Evolutionary conservation across 2,888 invertebrate species (phyloP).

Genomic region (Pocota personata): DNA sequence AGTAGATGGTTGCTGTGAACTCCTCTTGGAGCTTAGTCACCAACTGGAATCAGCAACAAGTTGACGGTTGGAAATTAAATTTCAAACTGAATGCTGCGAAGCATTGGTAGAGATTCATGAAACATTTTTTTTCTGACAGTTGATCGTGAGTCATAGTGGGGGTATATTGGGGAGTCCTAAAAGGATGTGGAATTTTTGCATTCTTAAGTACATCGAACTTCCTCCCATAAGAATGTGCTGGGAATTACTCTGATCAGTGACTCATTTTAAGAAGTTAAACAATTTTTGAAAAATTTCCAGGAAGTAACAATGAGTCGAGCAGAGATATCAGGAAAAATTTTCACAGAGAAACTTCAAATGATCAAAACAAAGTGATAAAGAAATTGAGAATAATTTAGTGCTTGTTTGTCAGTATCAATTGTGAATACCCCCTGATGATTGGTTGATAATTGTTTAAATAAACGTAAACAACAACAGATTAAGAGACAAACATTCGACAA

Average conservation of each 20-base stretch:
- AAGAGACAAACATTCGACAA: neutral
- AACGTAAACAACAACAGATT: neutral
- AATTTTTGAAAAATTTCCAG: conserved; percentile 39
- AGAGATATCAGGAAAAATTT: neutral
- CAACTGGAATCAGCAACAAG: conserved; percentile 69
- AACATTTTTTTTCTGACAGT: neutral
- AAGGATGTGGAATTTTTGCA: neutral
- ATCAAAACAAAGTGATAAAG: conserved; percentile 22
- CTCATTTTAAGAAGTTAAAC: conserved; percentile 7
- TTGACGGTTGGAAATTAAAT: conserved; percentile 58
- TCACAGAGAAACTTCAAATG: neutral
- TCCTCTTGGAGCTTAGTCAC: conserved; percentile 44
- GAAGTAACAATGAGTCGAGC: conserved; percentile 29
- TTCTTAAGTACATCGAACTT: neutral
- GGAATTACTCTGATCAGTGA: conserved; percentile 43
- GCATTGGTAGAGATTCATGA: conserved; percentile 19
- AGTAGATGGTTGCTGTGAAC: conserved; percentile 15
- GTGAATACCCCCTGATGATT: neutral
- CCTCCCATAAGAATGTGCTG: conserved; percentile 13
- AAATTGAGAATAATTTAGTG: neutral
- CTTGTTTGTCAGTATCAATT: neutral
- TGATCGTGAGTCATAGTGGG: conserved; percentile 5
- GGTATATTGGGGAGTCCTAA: neutral
- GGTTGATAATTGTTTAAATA: neutral
- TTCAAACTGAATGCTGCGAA: conserved; percentile 22